Evolutionary conservation across 1,140 invertebrate species (phyloP).

Genomic region (Zaprionus capensis): DNA sequence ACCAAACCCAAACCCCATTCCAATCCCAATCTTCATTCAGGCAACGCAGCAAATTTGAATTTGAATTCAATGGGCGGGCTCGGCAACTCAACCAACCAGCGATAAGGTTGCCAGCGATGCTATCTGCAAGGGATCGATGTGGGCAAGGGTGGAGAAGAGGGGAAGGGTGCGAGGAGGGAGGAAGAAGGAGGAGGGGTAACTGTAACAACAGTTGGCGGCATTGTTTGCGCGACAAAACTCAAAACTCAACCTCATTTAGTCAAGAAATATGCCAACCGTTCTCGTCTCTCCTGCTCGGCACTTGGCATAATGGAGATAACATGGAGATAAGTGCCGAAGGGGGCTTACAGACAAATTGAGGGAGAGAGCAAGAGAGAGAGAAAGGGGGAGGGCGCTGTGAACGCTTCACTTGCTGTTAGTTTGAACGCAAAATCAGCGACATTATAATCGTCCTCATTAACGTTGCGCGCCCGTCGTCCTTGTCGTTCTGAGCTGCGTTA

Average conservation of each 20-base stretch:
- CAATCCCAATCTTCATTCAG: constrained; percentile 30
- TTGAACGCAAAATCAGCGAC: constrained; percentile 80
- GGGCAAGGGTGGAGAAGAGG: neutral
- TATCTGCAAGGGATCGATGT: neutral
- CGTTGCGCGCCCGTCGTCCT: constrained; percentile 42
- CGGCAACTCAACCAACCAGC: constrained; percentile 30
- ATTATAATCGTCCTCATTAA: constrained; percentile 83
- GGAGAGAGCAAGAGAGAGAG: neutral
- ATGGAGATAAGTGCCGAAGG: constrained; percentile 7
- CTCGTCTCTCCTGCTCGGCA: constrained; percentile 39
- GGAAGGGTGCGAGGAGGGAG: no score
- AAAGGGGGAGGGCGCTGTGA: neutral
- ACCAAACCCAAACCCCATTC: constrained; percentile 12
- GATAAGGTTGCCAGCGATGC: neutral
- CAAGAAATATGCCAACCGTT: constrained; percentile 72
- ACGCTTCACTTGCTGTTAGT: constrained; percentile 72
- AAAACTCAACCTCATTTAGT: constrained; percentile 77
- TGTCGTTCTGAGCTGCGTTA: constrained; percentile 52
- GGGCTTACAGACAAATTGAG: neutral
- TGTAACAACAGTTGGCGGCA: constrained; percentile 49
- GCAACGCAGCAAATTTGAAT: constrained; percentile 63
- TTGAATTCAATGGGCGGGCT: constrained; percentile 62
- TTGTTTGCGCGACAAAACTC: constrained; percentile 73
- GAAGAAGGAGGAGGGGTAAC: neutral
- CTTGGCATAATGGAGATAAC: constrained; percentile 71